Evolutionary conservation across 2,113 vertebrate genomes (phyloP), one percentile per base, ranked within the genome.

Genomic region (Python bivittatus): DNA sequence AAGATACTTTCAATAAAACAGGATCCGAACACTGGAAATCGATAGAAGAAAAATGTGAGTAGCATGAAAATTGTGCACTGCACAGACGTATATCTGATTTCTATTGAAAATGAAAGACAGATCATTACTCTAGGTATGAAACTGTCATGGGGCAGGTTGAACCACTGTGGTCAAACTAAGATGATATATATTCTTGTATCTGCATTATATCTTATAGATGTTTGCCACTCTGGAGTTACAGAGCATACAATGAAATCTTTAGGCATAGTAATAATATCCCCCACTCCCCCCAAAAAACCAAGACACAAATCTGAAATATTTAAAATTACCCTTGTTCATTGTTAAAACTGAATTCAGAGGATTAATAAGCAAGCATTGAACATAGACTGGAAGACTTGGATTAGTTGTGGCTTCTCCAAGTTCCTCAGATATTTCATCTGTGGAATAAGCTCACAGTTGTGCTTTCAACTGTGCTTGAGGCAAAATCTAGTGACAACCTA

Each of bases 1-100:
- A 96, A 93, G 92, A 92, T 94, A 84, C 88, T 88, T 95, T 97
- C 94, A 97, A 93, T 96, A 96, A 97, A 96, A 97, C 86, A 94
- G 0, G 94, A 96, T 96, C 95, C 0, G 0, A 93, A 84, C 91
- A 89, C 94, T 96, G 54, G 68, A 97, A 97, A 97, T 98, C 96
- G 96, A 97, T 95, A 94, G 42, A 94, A 87, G 95, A 96, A 96
- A 95, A 96, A 94, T 95, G 93, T 96, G 94, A 96, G 57, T 64
- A 92, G 95, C 95, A 96, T 96, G 61, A 96, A 95, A 96, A 95
- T 90, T 91, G 53, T 72, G 33, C 89, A 87, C 88, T 96, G 94
- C 72, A 95, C 94, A 95, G 93, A 96, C 93, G 20, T 95, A 92
- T 48, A 5, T 44, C 87, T 95, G 92, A 93, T 96, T 96, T 95